phyloP scores from a whole-genome alignment of 2,113 vertebrate genomes.

The Mastomys natalensis region DNA sequence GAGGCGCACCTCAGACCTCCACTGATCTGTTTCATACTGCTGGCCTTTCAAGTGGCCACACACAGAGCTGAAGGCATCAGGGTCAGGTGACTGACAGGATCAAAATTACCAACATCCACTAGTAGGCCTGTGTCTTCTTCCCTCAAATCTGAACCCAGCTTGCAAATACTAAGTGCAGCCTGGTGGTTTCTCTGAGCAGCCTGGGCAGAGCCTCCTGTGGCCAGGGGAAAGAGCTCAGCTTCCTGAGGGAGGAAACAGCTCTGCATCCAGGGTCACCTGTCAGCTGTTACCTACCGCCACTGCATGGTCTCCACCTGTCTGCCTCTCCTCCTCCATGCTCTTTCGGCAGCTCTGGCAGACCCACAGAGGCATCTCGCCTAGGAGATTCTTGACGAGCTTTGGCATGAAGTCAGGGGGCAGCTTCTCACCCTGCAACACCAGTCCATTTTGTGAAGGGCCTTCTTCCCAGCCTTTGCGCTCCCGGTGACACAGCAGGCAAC shows the following conservation, averaged over 20 bases:
- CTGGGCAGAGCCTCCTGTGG: neutral
- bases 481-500: conserved; percentile 97
- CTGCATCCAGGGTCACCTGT: conserved; percentile 20
- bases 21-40: neutral
- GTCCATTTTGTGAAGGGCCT: conserved; percentile 92
- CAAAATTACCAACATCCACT: neutral
- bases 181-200: neutral
- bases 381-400: conserved; percentile 95
- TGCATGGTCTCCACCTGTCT: conserved; percentile 93
- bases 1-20: conserved; percentile 17
- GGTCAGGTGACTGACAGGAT: neutral
- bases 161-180: neutral
- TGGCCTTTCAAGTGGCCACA: conserved; percentile 32
- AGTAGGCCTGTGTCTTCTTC: neutral
- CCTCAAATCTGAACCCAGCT: neutral
- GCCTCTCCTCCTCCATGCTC: conserved; percentile 97
- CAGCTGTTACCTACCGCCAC: conserved; percentile 88
- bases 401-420: conserved; percentile 97
- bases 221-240: conserved; percentile 14
- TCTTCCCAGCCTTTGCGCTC: conserved; percentile 98
- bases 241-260: conserved; percentile 23
- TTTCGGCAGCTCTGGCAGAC: conserved; percentile 99
- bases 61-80: neutral
- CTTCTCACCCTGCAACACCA: conserved; percentile 93
- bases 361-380: conserved; percentile 99